Base-by-base conservation (phyloP, 2,113 vertebrate genomes). In the Donacobius atricapilla region DNA sequence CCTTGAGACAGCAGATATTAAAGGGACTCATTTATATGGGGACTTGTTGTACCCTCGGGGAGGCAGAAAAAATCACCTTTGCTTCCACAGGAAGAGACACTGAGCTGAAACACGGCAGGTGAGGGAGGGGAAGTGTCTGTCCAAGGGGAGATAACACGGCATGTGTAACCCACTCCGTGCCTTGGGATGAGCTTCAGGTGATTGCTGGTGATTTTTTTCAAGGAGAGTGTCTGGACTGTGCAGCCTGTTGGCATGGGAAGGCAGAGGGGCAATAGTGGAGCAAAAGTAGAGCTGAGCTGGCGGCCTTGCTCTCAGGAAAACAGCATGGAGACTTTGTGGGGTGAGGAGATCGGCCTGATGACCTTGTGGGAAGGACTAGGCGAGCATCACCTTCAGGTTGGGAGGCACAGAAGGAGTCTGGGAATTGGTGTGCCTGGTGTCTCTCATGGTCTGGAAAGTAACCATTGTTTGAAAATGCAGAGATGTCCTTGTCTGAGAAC, bases 1-100 rank as follows among this genome's bases (percentile, higher is more conserved):
- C 73, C 78, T 68, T 82, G 82, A 87, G 87, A 83, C 92, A 79
- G 87, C 87, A 80, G 61, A 25, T 61, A 48, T 61, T 23, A 57
- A 51, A 85, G 66, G 87, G 58, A 53, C 45, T 91, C 48, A 4
- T 82, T 71, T 58, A 9, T 37, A 12, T n/a, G 73, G 73, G 60
- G 73, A 68, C 56, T 70, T 30, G 42, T 33, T 44, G 68, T 48
- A 45, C 61, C 69, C 9, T 85, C 5, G 6, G 83, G 73, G 81
- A 79, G 85, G 53, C 61, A 40, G 4, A 53, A 40, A 65, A 84
- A 39, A 63, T 78, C 89, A 58, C 60, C 33, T 75, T 21, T 2
- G 14, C 60, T 75, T 42, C 54, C 47, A 13, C 1, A 44, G 87
- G 31, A 61, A 87, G 53, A 91, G 64, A 33, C 48, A 22, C 1